These are phyloP conservation scores for Eupithecia tripunctaria DNA, from an alignment of 2,888 invertebrate species.

Conservation along the genomic window DNA sequence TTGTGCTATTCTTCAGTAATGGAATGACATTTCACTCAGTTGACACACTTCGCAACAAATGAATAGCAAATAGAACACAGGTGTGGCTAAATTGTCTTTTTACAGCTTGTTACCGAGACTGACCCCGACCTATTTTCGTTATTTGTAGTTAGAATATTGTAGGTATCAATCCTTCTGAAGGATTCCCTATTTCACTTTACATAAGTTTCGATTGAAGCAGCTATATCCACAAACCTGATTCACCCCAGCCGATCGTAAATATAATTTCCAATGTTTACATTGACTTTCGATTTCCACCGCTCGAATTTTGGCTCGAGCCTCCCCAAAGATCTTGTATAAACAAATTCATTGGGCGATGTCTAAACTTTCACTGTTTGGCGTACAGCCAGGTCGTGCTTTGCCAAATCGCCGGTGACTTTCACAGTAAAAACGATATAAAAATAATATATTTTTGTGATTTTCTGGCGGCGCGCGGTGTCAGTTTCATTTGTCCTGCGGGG, in stretches of 20 bases:
- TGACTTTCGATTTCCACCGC: constrained; percentile 66
- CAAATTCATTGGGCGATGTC: constrained; percentile 77
- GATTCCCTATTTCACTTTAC: constrained; percentile 15
- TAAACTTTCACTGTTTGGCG: constrained; percentile 80
- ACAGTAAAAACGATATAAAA: constrained; percentile 69
- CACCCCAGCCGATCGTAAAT: constrained; percentile 51
- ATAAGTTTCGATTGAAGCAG: constrained; percentile 37
- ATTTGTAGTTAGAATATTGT: not conserved
- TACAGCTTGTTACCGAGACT: constrained; percentile 11
- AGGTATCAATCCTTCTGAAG: constrained; percentile 10
- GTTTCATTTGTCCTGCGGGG: constrained; percentile 43
- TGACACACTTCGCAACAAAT: constrained; percentile 33
- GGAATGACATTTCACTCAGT: constrained; percentile 39
- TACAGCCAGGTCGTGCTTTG: constrained; percentile 61
- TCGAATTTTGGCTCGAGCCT: constrained; percentile 64
- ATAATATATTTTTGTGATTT: constrained; percentile 72
- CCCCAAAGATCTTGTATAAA: constrained; percentile 64
- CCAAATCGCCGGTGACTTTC: constrained; percentile 71
- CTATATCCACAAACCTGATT: constrained; percentile 38
- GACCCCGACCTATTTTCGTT: constrained; percentile 4
- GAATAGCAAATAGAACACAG: constrained; percentile 20
- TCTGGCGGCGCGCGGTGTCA: constrained; percentile 54
- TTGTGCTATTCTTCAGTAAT: constrained; percentile 54
- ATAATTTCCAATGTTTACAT: constrained; percentile 71
- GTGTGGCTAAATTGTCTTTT: constrained; percentile 16